These are phyloP conservation scores for Aradus depressus DNA, from an alignment of 2,888 invertebrate genomes.

Conservation along the genomic window DNA sequence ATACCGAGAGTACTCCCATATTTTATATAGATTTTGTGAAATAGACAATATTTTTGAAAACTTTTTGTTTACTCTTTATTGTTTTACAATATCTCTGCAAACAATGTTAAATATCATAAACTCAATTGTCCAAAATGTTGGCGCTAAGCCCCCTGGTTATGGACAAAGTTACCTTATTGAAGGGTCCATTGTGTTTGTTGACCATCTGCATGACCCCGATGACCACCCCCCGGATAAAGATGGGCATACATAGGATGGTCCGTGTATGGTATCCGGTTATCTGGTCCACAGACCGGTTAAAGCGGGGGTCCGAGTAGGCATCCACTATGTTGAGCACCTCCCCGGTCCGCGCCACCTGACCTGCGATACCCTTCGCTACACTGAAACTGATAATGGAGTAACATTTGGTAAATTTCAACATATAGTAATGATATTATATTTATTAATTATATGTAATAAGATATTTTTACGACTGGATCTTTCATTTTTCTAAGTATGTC, in stretches of 20 bases:
- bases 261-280: conserved; percentile 57
- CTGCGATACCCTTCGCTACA: conserved; percentile 67
- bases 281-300: conserved; percentile 60
- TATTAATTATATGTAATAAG: not conserved
- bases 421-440: not conserved
- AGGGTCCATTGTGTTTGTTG: conserved; percentile 46
- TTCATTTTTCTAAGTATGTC: no score
- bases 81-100: no score
- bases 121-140: no score
- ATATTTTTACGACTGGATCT: no score
- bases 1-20: no score
- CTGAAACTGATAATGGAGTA: conserved; percentile 45
- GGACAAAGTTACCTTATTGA: conserved; percentile 33
- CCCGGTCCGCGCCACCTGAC: conserved; percentile 68
- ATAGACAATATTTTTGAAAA: no score
- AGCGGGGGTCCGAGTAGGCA: conserved; percentile 65
- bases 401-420: not conserved
- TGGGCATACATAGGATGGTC: conserved; percentile 77
- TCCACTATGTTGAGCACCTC: conserved; percentile 70
- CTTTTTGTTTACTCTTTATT: no score
- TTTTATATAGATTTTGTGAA: no score
- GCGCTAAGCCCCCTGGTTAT: no score
- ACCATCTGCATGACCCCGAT: conserved; percentile 87
- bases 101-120: no score
- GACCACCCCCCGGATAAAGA: conserved; percentile 62